These are phyloP conservation scores for Enhydra lutris DNA, from an alignment of 2,113 vertebrate species.

Conservation along the genomic window DNA sequence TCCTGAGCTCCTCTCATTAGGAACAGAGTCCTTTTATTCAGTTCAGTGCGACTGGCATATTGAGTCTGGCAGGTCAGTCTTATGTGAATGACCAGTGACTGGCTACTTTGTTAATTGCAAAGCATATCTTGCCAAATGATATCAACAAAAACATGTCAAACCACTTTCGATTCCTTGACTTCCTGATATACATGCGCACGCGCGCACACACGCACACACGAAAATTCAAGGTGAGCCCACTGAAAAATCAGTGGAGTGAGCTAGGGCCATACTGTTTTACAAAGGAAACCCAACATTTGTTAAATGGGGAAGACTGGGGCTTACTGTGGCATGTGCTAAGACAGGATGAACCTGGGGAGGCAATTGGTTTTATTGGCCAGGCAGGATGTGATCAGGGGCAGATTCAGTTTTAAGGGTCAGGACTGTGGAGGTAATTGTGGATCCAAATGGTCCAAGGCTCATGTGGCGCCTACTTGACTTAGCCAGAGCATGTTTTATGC, in stretches of 20 bases:
- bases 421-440: conserved; percentile 22
- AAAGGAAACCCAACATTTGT: not conserved
- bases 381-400: conserved; percentile 7
- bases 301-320: not conserved
- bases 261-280: not conserved
- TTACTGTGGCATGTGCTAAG: not conserved
- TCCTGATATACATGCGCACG: not conserved
- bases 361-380: not conserved
- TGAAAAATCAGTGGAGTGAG: conserved; percentile 18
- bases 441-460: conserved; percentile 1
- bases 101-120: conserved; percentile 43
- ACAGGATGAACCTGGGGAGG: not conserved
- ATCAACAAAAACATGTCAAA: conserved; percentile 31
- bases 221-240: not conserved
- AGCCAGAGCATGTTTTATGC: conserved; percentile 4
- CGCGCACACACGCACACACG: not conserved
- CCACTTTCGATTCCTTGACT: conserved; percentile 34
- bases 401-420: conserved; percentile 17
- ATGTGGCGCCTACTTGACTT: not conserved
- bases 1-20: conserved; percentile 46
- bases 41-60: conserved; percentile 10
- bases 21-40: conserved; percentile 39
- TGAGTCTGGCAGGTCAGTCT: conserved; percentile 34
- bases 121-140: conserved; percentile 48
- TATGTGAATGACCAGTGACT: conserved; percentile 36